Conservation (phyloP, 2,888 invertebrate genomes). For the Cheilosia vulpina region DNA sequence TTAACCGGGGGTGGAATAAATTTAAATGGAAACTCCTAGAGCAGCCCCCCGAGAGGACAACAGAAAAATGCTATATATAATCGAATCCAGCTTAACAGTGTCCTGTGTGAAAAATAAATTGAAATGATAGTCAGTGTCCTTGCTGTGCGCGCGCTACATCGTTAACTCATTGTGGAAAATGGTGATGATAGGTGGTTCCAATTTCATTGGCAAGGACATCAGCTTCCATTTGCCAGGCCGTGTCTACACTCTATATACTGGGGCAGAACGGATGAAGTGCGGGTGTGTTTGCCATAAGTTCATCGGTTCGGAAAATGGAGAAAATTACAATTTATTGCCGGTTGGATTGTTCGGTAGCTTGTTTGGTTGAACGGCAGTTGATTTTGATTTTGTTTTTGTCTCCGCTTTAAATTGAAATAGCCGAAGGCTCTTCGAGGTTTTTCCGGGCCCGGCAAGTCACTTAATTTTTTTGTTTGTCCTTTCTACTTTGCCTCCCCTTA, state of each 20-base stretch:
- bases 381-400: conserved; percentile 61
- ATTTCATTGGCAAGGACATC: conserved; percentile 73
- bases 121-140: conserved; percentile 68
- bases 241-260: conserved; percentile 4
- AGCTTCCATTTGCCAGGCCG: conserved; percentile 30
- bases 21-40: conserved; percentile 49
- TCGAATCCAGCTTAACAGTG: conserved; percentile 28
- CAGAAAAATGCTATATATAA: not conserved
- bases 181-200: conserved; percentile 72
- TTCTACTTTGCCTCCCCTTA: conserved; percentile 12
- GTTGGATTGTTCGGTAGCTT: conserved; percentile 70
- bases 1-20: conserved; percentile 37
- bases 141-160: conserved; percentile 48
- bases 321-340: conserved; percentile 74
- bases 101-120: conserved; percentile 55
- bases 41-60: conserved; percentile 35
- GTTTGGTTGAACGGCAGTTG: conserved; percentile 64
- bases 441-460: conserved; percentile 61
- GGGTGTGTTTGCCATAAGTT: conserved; percentile 60
- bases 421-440: conserved; percentile 56
- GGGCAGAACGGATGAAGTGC: not conserved
- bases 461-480: conserved; percentile 41
- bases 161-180: conserved; percentile 73
- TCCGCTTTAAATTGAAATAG: conserved; percentile 68
- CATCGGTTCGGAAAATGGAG: conserved; percentile 74